Evolutionary conservation across 1,140 invertebrate species (phyloP), one percentile per base, ranked within the genome.

Genomic region (Reticulitermes speratus): DNA sequence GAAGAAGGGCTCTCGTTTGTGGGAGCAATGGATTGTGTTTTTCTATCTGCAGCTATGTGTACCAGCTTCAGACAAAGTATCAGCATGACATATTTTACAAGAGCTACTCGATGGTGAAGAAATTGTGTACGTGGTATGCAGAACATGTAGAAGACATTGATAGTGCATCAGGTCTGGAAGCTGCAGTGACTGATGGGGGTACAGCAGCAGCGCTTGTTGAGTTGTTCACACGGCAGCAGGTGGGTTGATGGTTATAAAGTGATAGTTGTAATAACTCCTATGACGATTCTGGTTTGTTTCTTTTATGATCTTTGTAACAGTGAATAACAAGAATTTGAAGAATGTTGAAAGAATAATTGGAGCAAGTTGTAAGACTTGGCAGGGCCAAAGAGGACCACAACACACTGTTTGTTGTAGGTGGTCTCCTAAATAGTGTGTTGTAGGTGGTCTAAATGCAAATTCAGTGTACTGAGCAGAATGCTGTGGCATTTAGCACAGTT

Each of bases 41-140:
- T 55, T 55, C 19, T 55, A 16, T 55, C 14, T 55, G 14, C 19
- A 87, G 87, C 21, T 93, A 93, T 82, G 86, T 90, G 16, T 90
- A 93, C 84, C 91, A 92, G 86, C 91, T 94, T 82, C 91, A 92
- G 44, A 92, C 91, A 0, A 92, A 92, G 87, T 92, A 92, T 89
- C 91, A 92, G 16, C 92, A 92, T 82, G 89, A 90, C 65, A 89
- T 92, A 9, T 93, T 91, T 86, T 89, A 88, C 14, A 90, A 93
- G 85, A 88, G 90, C 0, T 91, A 90, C 38, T 87, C 90, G 25
- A 89, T 91, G 84, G 88, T 91, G 14, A 38, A 85, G 2, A 90
- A 88, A 21, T 87, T 85, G 48, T 30, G 44, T 8, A 11, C 32
- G 8, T 86, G 85, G 65, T 30, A 30, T 25, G n/a, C n/a, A 12